Evolutionary conservation across 1,140 invertebrate species (phyloP), one percentile per base, ranked within the genome.

Genomic region (Archivesica marissinica): DNA sequence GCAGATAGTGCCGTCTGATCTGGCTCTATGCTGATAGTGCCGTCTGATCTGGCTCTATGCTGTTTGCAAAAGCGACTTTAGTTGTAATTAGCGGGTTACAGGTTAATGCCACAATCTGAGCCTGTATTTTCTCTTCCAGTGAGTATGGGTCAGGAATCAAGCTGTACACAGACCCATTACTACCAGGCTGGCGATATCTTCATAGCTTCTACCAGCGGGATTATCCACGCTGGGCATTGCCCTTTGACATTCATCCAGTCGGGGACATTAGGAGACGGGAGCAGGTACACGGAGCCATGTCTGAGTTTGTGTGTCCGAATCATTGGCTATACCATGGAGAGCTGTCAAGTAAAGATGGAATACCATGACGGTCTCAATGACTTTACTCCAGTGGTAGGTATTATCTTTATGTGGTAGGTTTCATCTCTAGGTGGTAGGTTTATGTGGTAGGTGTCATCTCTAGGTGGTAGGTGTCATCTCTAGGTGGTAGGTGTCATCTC

Each of bases 351-450:
- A 39, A 50, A 72, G 54, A 84, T 89, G 84, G 80, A 66, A 30
- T 89, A 89, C 61, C 77, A 89, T 78, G 88, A 89, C 82, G 88
- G 88, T 28, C 76, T 87, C 13, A 85, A 66, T 47, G 88, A 89
- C 64, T 74, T 77, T n/a, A 81, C 76, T 41, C 86, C 86, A 38
- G 81, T 66, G 68, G 88, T 89, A 54, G 72, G 81, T 78, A 6
- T 59, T 2, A 28, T 13, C n/a, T 54, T 54, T 54, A n/a, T n/a
- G n/a, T n/a, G n/a, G n/a, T n/a, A n/a, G n/a, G n/a, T n/a, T n/a
- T n/a, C n/a, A n/a, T n/a, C n/a, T n/a, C n/a, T n/a, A n/a, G n/a
- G n/a, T n/a, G n/a, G n/a, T n/a, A n/a, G n/a, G n/a, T n/a, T n/a
- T n/a, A n/a, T n/a, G n/a, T n/a, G n/a, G n/a, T n/a, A n/a, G n/a